Conservation (phyloP, 2,888 invertebrate species). For the Metopia argyrocephala region DNA sequence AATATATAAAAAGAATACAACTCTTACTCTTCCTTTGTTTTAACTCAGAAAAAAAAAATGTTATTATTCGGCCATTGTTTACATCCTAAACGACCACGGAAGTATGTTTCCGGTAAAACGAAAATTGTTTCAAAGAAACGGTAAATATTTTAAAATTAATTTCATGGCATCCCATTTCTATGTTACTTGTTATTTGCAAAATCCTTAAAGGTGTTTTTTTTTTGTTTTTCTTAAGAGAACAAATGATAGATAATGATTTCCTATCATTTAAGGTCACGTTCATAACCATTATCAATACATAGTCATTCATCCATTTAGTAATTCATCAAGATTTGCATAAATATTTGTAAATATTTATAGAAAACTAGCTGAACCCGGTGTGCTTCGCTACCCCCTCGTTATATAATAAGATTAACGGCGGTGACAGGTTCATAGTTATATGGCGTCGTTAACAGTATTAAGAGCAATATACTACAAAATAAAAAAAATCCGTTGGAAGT, state of each 20-base stretch:
- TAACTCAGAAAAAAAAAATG: constrained; percentile 46
- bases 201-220: not conserved
- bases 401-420: too few species aligned
- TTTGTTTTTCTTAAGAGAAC: too few species aligned
- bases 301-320: not conserved
- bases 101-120: constrained; percentile 15
- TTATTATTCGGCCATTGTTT: constrained; percentile 46
- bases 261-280: not conserved
- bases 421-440: too few species aligned
- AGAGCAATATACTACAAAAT: too few species aligned
- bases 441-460: too few species aligned
- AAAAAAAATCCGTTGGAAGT: too few species aligned
- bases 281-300: constrained; percentile 9
- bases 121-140: constrained; percentile 34
- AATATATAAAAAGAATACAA: constrained; percentile 33
- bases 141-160: constrained; percentile 44
- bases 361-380: too few species aligned
- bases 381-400: too few species aligned
- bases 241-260: not conserved
- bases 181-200: not conserved
- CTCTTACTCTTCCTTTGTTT: constrained; percentile 44
- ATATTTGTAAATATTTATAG: not conserved
- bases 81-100: constrained; percentile 8
- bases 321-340: constrained; percentile 6
- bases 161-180: not conserved